Conservation (phyloP, 2,113 vertebrate species). For the Sialia sialis region DNA sequence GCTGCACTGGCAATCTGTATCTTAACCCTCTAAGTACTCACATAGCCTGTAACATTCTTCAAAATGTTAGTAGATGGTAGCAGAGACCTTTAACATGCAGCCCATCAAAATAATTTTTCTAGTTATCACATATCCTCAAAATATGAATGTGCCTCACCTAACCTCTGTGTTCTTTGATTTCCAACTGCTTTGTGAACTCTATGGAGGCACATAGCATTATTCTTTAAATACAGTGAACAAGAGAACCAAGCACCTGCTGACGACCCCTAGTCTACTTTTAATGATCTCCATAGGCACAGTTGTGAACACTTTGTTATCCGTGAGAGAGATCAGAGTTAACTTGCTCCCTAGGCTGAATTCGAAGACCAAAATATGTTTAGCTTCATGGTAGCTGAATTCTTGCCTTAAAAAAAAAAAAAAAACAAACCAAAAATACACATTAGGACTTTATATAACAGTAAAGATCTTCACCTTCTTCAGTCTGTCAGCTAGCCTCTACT, state of each 20-base stretch:
- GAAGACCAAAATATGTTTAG: not conserved
- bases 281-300: not conserved
- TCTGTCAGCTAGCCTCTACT: not conserved
- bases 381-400: not conserved
- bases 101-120: not conserved
- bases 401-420: not conserved
- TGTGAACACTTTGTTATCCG: not conserved
- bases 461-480: not conserved
- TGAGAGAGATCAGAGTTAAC: not conserved
- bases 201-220: not conserved
- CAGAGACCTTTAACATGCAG: not conserved
- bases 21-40: not conserved
- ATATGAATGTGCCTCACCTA: not conserved
- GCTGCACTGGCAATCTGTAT: fast-evolving
- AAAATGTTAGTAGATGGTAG: not conserved
- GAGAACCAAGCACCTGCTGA: not conserved
- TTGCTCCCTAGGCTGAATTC: not conserved
- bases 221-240: not conserved
- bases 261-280: not conserved
- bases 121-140: not conserved
- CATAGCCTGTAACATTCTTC: not conserved
- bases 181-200: not conserved
- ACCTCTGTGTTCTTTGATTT: not conserved
- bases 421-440: not conserved
- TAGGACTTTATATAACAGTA: not conserved